A percentile compares a stretch with the other conserved stretches of the same genome.
Conservation (phyloP, 2,888 invertebrate species). For the Tenthredo livida region DNA sequence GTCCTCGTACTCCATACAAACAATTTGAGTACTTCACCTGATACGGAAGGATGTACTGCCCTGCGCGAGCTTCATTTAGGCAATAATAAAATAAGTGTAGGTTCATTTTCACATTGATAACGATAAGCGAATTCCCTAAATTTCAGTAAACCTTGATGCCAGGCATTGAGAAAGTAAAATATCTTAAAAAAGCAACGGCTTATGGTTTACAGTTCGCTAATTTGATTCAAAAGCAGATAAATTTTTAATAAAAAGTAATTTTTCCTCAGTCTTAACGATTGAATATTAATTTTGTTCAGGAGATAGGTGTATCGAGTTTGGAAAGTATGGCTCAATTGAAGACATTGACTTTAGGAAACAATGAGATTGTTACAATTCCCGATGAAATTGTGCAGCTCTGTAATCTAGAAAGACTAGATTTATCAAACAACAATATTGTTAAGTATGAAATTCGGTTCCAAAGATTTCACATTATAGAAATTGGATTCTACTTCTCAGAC, state of each 20-base stretch:
- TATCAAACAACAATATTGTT: constrained; percentile 88
- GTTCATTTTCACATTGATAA: constrained; percentile 61
- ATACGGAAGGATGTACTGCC: constrained; percentile 87
- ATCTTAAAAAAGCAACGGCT: not conserved
- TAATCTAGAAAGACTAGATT: constrained; percentile 89
- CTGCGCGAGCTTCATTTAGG: constrained; percentile 91
- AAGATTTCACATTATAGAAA: not conserved
- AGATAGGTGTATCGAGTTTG: constrained; percentile 85
- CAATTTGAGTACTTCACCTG: constrained; percentile 87
- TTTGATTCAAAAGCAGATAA: not conserved
- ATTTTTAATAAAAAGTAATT: not conserved
- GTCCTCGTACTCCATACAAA: constrained; percentile 91
- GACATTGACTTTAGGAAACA: constrained; percentile 90
- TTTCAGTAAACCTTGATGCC: not conserved
- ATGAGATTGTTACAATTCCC: constrained; percentile 88
- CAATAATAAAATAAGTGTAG: constrained; percentile 89
- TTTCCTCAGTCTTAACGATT: constrained; percentile 23
- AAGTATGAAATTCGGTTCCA: constrained; percentile 69
- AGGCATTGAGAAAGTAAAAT: not conserved
- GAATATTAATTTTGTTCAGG: constrained; percentile 76
- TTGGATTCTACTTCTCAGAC: constrained; percentile 40
- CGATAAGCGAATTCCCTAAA: not conserved
- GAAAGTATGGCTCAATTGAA: constrained; percentile 87
- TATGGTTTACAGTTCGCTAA: not conserved
- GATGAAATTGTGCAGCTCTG: constrained; percentile 88